These are phyloP conservation scores for Apodemia duryi DNA, from an alignment of 2,888 invertebrate species.

Conservation along the genomic window DNA sequence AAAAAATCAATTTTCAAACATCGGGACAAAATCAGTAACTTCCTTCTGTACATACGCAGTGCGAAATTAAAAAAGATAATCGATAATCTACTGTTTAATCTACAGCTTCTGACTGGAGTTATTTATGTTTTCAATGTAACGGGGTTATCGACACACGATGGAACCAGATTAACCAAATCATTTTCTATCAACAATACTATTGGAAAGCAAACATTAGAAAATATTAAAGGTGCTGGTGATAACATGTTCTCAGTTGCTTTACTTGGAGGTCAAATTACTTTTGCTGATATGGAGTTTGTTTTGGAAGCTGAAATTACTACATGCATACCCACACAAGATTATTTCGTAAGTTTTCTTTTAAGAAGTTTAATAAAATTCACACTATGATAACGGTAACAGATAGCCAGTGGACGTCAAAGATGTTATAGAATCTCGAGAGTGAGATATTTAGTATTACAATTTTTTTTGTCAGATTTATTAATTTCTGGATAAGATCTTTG, in stretches of 20 bases:
- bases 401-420: too few species aligned
- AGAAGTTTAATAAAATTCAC: not conserved
- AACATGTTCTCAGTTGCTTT: constrained; percentile 46
- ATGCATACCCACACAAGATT: constrained; percentile 52
- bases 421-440: too few species aligned
- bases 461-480: too few species aligned
- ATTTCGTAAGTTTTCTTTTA: constrained; percentile 44
- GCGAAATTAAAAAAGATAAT: too few species aligned
- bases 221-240: constrained; percentile 45
- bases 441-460: too few species aligned
- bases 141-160: constrained; percentile 29
- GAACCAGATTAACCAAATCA: constrained; percentile 21
- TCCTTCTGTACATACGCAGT: too few species aligned
- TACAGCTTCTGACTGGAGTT: constrained; percentile 49
- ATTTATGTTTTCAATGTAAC: constrained; percentile 52
- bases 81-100: not conserved
- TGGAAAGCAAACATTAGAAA: constrained; percentile 41
- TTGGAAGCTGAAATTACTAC: constrained; percentile 51
- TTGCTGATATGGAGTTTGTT: constrained; percentile 43
- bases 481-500: too few species aligned
- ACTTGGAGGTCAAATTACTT: constrained; percentile 45
- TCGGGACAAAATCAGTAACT: too few species aligned
- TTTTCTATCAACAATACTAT: constrained; percentile 51
- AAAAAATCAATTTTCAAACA: too few species aligned
- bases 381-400: too few species aligned